Conservation (phyloP, 1,140 invertebrate genomes). For the Lutraria rhynchaena region DNA sequence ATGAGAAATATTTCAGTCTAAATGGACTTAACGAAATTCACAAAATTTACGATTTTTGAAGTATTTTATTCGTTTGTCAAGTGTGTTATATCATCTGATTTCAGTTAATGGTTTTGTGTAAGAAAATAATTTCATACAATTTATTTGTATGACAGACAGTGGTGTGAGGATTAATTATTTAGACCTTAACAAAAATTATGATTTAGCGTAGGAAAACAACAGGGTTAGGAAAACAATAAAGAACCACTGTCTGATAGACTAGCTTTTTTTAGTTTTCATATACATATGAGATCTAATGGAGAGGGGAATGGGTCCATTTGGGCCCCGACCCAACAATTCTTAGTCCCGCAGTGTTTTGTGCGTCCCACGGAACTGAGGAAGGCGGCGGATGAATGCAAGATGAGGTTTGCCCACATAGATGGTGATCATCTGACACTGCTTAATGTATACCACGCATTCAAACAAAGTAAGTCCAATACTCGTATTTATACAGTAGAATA, state of each 20-base stretch:
- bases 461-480: constrained; percentile 94
- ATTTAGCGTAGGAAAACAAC: too few relatives aligned
- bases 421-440: constrained; percentile 98
- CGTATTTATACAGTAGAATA: too few relatives aligned
- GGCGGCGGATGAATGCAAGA: constrained; percentile 99
- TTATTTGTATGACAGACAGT: too few relatives aligned
- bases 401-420: constrained; percentile 99
- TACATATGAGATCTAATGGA: constrained; percentile 77
- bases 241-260: constrained; percentile 71
- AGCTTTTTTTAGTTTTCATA: constrained; percentile 79
- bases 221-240: constrained; percentile 9
- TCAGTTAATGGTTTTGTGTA: too few relatives aligned
- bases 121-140: too few relatives aligned
- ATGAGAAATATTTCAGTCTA: too few relatives aligned
- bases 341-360: constrained; percentile 99
- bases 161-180: too few relatives aligned
- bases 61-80: too few relatives aligned
- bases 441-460: constrained; percentile 99
- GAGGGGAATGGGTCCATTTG: constrained; percentile 78
- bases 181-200: too few relatives aligned
- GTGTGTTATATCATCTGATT: too few relatives aligned
- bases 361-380: constrained; percentile 99
- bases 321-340: constrained; percentile 76
- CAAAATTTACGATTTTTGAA: too few relatives aligned
- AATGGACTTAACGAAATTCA: too few relatives aligned